Evolutionary conservation across 1,140 invertebrate genomes (phyloP).

Genomic region (Leucophenga varia): DNA sequence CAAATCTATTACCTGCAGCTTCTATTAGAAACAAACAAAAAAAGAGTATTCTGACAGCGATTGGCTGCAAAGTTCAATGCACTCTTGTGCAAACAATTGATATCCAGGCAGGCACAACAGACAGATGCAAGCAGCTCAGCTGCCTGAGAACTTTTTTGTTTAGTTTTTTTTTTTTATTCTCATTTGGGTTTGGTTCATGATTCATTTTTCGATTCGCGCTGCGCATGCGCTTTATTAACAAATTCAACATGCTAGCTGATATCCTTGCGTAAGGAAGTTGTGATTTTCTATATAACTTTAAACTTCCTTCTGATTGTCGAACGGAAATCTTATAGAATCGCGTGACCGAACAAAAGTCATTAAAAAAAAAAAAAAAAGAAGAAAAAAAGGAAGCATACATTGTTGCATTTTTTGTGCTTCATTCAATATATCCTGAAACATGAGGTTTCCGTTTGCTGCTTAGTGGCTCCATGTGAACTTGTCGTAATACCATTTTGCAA

Average conservation of each 20-base stretch:
- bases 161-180: too few species aligned
- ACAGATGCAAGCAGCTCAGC: conserved; percentile 18
- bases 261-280: conserved; percentile 25
- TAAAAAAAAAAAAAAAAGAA: too few species aligned
- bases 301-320: conserved; percentile 34
- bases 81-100: conserved; percentile 42
- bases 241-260: too few species aligned
- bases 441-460: conserved; percentile 1
- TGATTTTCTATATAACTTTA: conserved; percentile 20
- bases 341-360: conserved; percentile 22
- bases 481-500: conserved; percentile 37
- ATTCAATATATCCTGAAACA: not conserved
- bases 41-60: not conserved
- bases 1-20: conserved; percentile 20
- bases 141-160: conserved; percentile 14
- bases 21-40: too few species aligned
- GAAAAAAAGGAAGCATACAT: too few species aligned
- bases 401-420: too few species aligned
- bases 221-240: too few species aligned
- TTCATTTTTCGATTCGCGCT: too few species aligned
- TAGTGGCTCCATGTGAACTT: conserved; percentile 7
- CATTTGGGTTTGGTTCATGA: too few species aligned
- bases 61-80: conserved; percentile 38
- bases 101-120: conserved; percentile 14
- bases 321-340: conserved; percentile 43